These are phyloP conservation scores for Pipistrellus pipistrellus DNA, from an alignment of 2,797 vertebrate genomes.

Conservation along the genomic window DNA sequence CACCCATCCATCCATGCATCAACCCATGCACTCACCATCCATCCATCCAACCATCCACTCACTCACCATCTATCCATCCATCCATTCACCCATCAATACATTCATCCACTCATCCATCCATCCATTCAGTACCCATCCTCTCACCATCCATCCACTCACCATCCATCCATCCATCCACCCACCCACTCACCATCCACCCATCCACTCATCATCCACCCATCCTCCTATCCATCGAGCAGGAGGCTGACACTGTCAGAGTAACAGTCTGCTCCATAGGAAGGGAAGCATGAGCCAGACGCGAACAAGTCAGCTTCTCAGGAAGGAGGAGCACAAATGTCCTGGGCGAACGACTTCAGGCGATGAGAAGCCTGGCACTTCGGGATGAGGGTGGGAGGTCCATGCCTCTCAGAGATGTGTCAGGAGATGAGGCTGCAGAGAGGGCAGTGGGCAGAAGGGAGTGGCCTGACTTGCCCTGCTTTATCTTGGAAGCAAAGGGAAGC, in stretches of 20 bases:
- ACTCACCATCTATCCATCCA: no score
- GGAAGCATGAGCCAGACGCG: neutral
- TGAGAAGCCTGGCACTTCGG: neutral
- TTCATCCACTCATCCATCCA: neutral
- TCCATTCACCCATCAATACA: no score
- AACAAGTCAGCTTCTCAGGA: neutral
- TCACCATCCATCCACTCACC: no score
- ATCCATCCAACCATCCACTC: neutral
- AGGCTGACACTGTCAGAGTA: neutral
- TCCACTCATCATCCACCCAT: neutral
- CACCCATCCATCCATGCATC: no score
- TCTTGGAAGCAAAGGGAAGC: neutral
- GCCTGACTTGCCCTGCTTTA: neutral
- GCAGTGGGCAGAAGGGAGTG: neutral
- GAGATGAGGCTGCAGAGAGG: neutral
- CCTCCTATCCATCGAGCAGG: neutral
- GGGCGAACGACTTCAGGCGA: neutral
- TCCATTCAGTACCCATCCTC: neutral
- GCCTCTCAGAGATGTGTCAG: neutral
- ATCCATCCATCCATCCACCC: neutral
- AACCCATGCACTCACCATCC: no score
- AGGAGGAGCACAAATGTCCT: neutral
- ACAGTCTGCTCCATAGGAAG: neutral
- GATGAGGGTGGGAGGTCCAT: neutral
- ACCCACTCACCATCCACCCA: neutral